Conservation (phyloP, 1,140 invertebrate genomes). For the Stenopsyche tienmushanensis region DNA sequence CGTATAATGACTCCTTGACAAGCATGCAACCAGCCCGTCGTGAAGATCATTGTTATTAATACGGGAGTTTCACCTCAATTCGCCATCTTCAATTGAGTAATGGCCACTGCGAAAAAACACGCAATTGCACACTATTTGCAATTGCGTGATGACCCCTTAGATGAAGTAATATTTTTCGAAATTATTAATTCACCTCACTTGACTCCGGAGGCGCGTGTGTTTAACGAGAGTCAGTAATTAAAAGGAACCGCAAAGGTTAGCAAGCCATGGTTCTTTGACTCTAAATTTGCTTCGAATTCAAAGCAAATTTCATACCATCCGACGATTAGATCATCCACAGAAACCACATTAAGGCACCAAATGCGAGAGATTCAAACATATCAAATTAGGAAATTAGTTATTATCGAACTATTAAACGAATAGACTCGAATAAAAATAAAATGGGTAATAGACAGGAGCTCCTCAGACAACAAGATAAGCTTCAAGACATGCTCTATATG, state of each 20-base stretch:
- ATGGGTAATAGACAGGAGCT: no score
- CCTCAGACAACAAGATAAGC: no score
- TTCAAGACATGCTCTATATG: no score
- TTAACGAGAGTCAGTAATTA: conserved; percentile 10
- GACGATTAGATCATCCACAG: no score
- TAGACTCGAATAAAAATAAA: no score
- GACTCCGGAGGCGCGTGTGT: conserved; percentile 5
- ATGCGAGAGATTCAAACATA: no score
- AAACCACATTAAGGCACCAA: no score
- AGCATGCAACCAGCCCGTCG: no score
- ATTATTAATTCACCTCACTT: conserved; percentile 21
- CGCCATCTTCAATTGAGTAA: background rate
- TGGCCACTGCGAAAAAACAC: background rate
- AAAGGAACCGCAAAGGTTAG: conserved; percentile 6
- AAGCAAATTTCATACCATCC: no score
- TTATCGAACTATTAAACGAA: no score
- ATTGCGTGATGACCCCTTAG: conserved; percentile 4
- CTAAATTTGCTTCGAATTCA: no score
- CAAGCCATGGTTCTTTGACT: background rate
- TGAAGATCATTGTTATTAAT: background rate
- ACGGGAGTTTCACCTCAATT: background rate
- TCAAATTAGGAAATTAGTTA: no score
- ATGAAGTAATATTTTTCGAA: background rate
- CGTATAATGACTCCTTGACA: background rate
- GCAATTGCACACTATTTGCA: background rate